Conservation (phyloP, 2,888 invertebrate species). For the Athalia cordata region DNA sequence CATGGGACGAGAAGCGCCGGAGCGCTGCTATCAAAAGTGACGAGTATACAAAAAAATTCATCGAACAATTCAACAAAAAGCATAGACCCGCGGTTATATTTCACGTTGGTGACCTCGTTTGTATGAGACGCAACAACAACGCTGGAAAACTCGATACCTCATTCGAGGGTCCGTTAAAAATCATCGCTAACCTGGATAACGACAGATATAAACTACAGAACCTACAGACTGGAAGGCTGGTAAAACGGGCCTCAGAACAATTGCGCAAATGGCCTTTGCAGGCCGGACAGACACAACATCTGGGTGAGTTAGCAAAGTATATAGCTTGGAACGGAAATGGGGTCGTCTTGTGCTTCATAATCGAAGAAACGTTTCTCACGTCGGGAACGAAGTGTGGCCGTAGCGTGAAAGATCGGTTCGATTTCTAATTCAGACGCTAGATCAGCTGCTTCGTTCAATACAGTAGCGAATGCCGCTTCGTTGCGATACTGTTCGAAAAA, state of each 20-base stretch:
- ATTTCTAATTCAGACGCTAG: conserved; percentile 31
- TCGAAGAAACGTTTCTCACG: conserved; percentile 34
- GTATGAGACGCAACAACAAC: background rate
- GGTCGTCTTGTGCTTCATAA: conserved; percentile 40
- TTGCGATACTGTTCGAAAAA: conserved; percentile 8
- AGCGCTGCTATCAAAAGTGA: background rate
- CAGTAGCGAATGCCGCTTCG: conserved; percentile 9
- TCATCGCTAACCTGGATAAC: background rate
- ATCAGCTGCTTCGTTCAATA: conserved; percentile 22
- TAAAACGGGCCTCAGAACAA: conserved; percentile 16
- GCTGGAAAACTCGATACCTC: conserved; percentile 5
- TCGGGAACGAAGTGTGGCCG: conserved; percentile 21
- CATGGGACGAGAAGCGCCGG: background rate
- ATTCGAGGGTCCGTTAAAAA: conserved; percentile 4
- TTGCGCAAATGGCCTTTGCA: conserved; percentile 19
- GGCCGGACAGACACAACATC: background rate
- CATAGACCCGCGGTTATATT: conserved; percentile 6
- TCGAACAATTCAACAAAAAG: background rate
- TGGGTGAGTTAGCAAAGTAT: background rate
- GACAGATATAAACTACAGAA: conserved; percentile 22
- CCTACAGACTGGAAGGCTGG: conserved; percentile 5
- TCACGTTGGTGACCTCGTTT: background rate
- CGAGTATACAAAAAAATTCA: conserved; percentile 1
- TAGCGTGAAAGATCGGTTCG: conserved; percentile 27
- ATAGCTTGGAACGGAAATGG: conserved; percentile 6